phyloP scores from a whole-genome alignment of 1,140 invertebrate genomes.

The Mactra quadrangularis region DNA sequence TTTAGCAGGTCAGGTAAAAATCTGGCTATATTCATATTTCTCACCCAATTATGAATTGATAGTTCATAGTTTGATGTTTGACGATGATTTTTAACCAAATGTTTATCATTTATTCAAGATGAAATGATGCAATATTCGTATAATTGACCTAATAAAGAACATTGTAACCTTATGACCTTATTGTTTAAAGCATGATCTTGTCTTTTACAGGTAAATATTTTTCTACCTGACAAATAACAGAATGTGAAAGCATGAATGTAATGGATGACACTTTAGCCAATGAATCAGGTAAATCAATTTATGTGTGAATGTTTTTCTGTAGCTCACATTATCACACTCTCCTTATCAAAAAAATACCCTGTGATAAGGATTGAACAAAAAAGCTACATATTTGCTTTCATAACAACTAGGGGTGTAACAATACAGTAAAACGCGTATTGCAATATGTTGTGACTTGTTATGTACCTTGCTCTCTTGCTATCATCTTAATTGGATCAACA shows the following conservation, averaged over 20 bases:
- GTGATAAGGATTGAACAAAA: neutral
- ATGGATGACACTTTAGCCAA: conserved; percentile 53
- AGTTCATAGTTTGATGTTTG: too few species aligned
- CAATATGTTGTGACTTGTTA: too few species aligned
- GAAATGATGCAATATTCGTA: neutral
- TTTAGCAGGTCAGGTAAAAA: too few species aligned
- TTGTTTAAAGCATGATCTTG: neutral
- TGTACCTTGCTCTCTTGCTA: neutral
- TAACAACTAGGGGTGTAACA: too few species aligned
- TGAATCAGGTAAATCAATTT: conserved; percentile 29
- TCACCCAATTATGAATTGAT: too few species aligned
- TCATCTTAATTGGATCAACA: too few species aligned
- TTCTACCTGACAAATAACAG: neutral
- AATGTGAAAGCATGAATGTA: neutral
- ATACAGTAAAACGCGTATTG: too few species aligned
- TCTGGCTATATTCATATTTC: too few species aligned
- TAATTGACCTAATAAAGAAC: neutral
- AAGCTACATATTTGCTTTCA: neutral
- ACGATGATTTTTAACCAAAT: neutral
- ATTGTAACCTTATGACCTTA: neutral
- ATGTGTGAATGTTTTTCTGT: neutral
- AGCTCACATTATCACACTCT: neutral
- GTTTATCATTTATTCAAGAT: neutral
- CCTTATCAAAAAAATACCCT: neutral
- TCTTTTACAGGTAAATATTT: neutral